Conservation (phyloP, 2,113 vertebrate genomes). For the Tor tambroides region DNA sequence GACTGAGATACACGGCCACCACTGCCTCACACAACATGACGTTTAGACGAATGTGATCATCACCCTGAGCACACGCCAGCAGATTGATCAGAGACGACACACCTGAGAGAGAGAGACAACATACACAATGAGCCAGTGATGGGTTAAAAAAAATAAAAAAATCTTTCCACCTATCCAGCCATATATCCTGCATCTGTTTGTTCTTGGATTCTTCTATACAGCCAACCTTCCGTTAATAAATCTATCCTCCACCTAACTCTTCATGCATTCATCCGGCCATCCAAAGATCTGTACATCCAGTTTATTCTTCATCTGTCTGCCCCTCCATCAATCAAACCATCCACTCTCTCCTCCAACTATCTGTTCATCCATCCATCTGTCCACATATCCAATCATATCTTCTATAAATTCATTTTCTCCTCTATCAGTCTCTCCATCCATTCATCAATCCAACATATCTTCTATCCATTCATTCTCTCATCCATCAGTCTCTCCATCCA, state of each 20-base stretch:
- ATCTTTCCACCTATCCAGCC: neutral
- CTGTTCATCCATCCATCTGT: neutral
- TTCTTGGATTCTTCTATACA: neutral
- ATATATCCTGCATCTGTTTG: neutral
- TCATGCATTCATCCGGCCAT: neutral
- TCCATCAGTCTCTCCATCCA: neutral
- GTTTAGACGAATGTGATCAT: conserved; percentile 90
- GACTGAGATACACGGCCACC: conserved; percentile 91
- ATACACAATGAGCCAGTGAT: neutral
- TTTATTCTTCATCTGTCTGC: neutral
- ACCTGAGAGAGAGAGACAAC: conserved; percentile 72
- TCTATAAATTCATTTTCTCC: neutral
- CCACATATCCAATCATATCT: neutral
- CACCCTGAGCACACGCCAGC: conserved; percentile 87
- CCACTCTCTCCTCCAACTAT: neutral
- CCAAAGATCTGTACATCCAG: neutral
- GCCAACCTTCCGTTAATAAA: neutral
- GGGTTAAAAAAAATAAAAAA: no score
- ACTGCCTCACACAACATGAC: conserved; percentile 94
- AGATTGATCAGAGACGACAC: conserved; percentile 94
- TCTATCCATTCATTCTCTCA: neutral
- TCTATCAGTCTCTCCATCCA: neutral
- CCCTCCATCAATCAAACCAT: neutral
- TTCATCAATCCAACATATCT: no score
- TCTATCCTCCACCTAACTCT: neutral